Percentiles rank a stretch among this genome's conserved stretches.
Conservation (phyloP, 2,113 vertebrate species). For the Petrocephalus microphthalmus region DNA sequence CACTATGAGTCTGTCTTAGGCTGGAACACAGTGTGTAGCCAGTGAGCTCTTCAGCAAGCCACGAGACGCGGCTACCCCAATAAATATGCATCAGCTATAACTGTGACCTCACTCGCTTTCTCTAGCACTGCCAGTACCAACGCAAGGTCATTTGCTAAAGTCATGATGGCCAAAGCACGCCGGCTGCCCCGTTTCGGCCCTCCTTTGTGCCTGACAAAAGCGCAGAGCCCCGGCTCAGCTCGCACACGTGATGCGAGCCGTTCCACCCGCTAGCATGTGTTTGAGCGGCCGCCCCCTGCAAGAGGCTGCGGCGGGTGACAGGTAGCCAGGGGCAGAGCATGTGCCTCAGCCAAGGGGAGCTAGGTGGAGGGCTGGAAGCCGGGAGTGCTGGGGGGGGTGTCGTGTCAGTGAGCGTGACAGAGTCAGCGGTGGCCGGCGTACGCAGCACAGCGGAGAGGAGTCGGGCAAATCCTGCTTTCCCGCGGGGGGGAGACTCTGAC, state of each 20-base stretch:
- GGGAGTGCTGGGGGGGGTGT: background rate
- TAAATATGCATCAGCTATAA: background rate
- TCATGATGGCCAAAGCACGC: background rate
- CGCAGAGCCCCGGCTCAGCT: background rate
- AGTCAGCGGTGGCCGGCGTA: background rate
- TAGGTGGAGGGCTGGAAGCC: background rate
- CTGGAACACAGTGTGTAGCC: background rate
- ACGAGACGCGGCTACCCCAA: background rate
- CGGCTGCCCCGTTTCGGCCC: background rate
- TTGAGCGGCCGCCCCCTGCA: background rate
- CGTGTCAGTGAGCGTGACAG: background rate
- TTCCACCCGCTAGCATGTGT: background rate
- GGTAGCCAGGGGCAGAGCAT: background rate
- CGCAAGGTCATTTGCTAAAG: background rate
- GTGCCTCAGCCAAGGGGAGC: background rate
- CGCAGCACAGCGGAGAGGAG: background rate
- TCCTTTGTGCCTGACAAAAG: background rate
- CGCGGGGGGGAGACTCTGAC: background rate
- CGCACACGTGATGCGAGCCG: background rate
- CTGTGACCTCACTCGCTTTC: background rate
- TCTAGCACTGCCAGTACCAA: background rate
- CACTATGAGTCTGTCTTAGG: background rate
- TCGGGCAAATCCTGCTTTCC: background rate
- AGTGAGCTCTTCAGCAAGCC: background rate
- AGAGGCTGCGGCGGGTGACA: background rate